phyloP scores from a whole-genome alignment of 2,888 invertebrate species.

The Stenurella melanura region DNA sequence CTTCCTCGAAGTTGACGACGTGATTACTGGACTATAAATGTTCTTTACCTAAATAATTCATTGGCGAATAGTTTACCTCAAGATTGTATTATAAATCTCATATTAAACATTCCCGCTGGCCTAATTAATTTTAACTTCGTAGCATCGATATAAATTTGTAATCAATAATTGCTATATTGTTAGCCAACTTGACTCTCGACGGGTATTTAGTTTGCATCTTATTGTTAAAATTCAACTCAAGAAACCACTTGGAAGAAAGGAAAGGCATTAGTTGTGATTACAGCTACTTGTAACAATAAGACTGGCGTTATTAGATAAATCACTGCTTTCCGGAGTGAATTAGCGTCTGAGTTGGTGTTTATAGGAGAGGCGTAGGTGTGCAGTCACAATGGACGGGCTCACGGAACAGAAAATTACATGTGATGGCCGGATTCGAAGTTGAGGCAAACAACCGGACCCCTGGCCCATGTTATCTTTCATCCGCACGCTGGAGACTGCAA shows the following conservation, averaged over 20 bases:
- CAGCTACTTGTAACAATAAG: conserved; percentile 67
- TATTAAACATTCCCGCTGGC: background rate
- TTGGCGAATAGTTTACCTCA: too few species aligned
- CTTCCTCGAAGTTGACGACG: too few species aligned
- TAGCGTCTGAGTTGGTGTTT: conserved; percentile 61
- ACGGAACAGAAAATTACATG: conserved; percentile 61
- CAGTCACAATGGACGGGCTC: conserved; percentile 61
- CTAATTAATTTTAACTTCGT: background rate
- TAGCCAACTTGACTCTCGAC: background rate
- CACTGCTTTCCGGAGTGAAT: conserved; percentile 68
- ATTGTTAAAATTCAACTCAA: conserved; percentile 21
- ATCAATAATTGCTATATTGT: background rate
- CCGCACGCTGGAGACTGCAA: conserved; percentile 52
- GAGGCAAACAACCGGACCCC: conserved; percentile 50
- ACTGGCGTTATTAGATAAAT: conserved; percentile 67
- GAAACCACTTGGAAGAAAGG: conserved; percentile 38
- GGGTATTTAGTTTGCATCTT: background rate
- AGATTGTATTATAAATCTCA: too few species aligned
- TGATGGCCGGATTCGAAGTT: conserved; percentile 59
- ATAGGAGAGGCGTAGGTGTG: conserved; percentile 60
- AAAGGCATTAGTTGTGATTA: conserved; percentile 57
- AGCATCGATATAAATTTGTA: background rate
- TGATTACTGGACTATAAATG: too few species aligned
- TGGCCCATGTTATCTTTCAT: conserved; percentile 54
- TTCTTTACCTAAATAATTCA: too few species aligned